A percentile compares a stretch with the other conserved stretches of the same genome.
Evolutionary conservation across 30 jellyfish, hydroid and myxozoan species (phyloP).

Genomic region (Chironex yamaguchii): DNA sequence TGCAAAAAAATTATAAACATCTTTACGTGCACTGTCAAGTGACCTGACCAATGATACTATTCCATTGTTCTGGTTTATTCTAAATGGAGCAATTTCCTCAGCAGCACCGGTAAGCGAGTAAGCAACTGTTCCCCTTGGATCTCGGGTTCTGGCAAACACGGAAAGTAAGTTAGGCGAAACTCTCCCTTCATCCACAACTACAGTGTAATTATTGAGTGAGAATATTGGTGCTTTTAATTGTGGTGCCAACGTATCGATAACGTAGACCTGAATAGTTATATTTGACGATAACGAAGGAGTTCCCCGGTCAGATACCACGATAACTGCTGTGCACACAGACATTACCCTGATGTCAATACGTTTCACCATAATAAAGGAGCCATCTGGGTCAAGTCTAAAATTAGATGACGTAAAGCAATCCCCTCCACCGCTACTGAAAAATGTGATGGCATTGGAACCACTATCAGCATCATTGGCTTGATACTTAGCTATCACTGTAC

Average conservation of each 20-base stretch:
- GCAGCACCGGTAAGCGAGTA: slow-evolving; percentile 17
- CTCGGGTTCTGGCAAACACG: slow-evolving; percentile 8
- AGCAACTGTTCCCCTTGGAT: not conserved
- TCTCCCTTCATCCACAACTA: slow-evolving; percentile 57
- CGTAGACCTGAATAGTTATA: slow-evolving; percentile 22
- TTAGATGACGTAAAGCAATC: slow-evolving; percentile 29
- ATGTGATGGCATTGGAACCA: slow-evolving; percentile 39
- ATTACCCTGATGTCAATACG: slow-evolving; percentile 34
- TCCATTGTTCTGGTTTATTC: slow-evolving; percentile 42
- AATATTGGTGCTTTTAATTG: slow-evolving; percentile 44
- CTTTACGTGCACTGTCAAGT: slow-evolving; percentile 64
- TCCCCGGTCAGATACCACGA: slow-evolving; percentile 54
- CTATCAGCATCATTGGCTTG: slow-evolving; percentile 65
- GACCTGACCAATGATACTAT: slow-evolving; percentile 12
- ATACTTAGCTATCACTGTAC: slow-evolving; percentile 28
- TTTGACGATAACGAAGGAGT: slow-evolving; percentile 22
- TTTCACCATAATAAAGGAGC: slow-evolving; percentile 21
- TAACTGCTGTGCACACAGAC: not conserved
- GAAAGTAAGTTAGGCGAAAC: not conserved
- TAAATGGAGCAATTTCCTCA: slow-evolving; percentile 56
- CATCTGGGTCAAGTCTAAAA: slow-evolving; percentile 54
- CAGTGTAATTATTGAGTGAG: slow-evolving; percentile 4
- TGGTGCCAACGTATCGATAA: slow-evolving; percentile 6
- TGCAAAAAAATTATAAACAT: slow-evolving; percentile 56
- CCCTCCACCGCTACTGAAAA: slow-evolving; percentile 43